Percentiles rank a stretch among this genome's conserved stretches.
Evolutionary conservation across 2,113 vertebrate genomes (phyloP).

Genomic region (Phrynosoma blainvillii): DNA sequence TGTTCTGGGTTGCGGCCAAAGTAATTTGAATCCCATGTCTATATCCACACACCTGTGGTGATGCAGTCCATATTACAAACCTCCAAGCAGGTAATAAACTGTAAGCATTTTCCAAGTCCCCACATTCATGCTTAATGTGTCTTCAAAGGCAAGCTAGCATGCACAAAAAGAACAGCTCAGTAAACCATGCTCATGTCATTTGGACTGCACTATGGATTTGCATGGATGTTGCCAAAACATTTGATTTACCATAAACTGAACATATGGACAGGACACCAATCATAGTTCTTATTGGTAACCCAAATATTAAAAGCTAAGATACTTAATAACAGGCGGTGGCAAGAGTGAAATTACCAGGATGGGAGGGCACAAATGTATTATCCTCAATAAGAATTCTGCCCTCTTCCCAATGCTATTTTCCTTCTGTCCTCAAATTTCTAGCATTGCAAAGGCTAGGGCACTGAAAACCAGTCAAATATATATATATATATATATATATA

Average conservation of each 20-base stretch:
- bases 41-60: constrained; percentile 28
- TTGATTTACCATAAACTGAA: constrained; percentile 71
- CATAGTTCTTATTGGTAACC: constrained; percentile 69
- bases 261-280: constrained; percentile 79
- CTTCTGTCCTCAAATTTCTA: no score
- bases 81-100: constrained; percentile 3
- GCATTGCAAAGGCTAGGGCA: no score
- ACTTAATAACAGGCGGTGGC: constrained; percentile 52
- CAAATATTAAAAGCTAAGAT: constrained; percentile 69
- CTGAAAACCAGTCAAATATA: no score
- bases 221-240: constrained; percentile 58
- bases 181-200: background rate
- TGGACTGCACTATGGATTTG: background rate
- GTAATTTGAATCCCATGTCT: background rate
- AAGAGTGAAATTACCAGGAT: no score
- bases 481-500: no score
- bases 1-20: constrained; percentile 2
- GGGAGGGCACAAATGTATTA: no score
- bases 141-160: constrained; percentile 40
- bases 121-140: constrained; percentile 8
- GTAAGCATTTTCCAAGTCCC: background rate
- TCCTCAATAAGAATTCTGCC: no score
- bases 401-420: no score
- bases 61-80: background rate
- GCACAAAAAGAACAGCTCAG: constrained; percentile 41